Percentiles rank a stretch among this genome's conserved stretches.
Evolutionary conservation across 64 coral and sea anemone genomes (phyloP).

Genomic region (Montipora capricornis): DNA sequence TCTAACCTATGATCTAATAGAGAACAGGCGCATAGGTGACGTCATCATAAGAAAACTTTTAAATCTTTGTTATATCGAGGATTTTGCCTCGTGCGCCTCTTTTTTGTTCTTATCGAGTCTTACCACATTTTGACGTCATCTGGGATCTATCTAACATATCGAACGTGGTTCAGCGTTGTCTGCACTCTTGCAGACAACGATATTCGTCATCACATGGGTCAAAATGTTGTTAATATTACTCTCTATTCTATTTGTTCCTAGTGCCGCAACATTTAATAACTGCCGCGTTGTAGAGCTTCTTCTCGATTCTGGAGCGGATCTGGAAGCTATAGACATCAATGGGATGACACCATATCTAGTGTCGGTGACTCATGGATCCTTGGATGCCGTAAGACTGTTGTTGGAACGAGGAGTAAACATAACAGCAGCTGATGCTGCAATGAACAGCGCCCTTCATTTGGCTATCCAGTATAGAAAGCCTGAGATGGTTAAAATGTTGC

Average conservation of each 20-base stretch:
- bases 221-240: background rate
- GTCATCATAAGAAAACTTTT: too few species aligned
- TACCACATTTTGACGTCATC: too few species aligned
- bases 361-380: slow-evolving; percentile 1
- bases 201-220: too few species aligned
- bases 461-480: background rate
- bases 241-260: background rate
- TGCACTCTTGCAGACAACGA: too few species aligned
- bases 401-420: slow-evolving; percentile 32
- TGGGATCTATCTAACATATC: too few species aligned
- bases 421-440: background rate
- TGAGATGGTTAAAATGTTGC: background rate
- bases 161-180: too few species aligned
- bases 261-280: slow-evolving; percentile 36
- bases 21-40: too few species aligned
- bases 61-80: too few species aligned
- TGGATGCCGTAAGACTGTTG: slow-evolving; percentile 7
- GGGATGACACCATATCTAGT: background rate
- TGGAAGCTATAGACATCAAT: background rate
- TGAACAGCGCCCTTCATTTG: slow-evolving; percentile 45
- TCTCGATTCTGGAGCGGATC: slow-evolving; percentile 24
- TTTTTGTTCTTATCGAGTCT: too few species aligned
- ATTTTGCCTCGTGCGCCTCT: too few species aligned
- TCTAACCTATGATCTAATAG: too few species aligned
- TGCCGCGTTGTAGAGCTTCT: background rate